These are phyloP conservation scores for Nematopogon swammerdamellus DNA, from an alignment of 2,888 invertebrate genomes.

Conservation along the genomic window DNA sequence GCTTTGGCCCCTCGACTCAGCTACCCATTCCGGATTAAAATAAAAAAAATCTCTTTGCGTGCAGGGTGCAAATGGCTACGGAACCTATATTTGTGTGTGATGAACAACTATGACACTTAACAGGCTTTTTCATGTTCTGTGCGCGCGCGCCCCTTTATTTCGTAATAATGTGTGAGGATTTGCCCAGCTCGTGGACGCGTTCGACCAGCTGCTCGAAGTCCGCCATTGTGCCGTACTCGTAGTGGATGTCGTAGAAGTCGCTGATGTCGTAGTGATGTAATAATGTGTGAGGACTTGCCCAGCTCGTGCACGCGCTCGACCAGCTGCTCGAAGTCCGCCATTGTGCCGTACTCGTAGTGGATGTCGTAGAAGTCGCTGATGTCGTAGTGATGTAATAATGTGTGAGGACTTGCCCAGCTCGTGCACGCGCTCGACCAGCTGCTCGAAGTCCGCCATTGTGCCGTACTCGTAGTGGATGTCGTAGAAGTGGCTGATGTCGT, in stretches of 20 bases:
- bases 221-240: slow-evolving; percentile 68
- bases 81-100: too few species aligned
- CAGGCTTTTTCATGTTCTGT: too few species aligned
- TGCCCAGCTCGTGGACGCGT: slow-evolving; percentile 55
- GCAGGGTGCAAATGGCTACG: too few species aligned
- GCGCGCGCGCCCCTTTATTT: too few species aligned
- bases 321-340: slow-evolving; percentile 66
- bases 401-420: slow-evolving; percentile 30
- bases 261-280: slow-evolving; percentile 74
- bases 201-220: slow-evolving; percentile 63
- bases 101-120: too few species aligned
- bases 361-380: slow-evolving; percentile 74
- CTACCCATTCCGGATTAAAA: too few species aligned
- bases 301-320: slow-evolving; percentile 51
- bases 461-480: slow-evolving; percentile 73
- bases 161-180: too few species aligned
- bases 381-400: slow-evolving; percentile 63
- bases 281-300: slow-evolving; percentile 21
- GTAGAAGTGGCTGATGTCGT: slow-evolving; percentile 78
- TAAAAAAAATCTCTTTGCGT: too few species aligned
- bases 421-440: slow-evolving; percentile 55
- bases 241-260: slow-evolving; percentile 69
- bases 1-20: too few species aligned
- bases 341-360: slow-evolving; percentile 69
- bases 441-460: slow-evolving; percentile 65